Base-by-base conservation (phyloP, 1,140 invertebrate species). In the Monochamus saltuarius region DNA sequence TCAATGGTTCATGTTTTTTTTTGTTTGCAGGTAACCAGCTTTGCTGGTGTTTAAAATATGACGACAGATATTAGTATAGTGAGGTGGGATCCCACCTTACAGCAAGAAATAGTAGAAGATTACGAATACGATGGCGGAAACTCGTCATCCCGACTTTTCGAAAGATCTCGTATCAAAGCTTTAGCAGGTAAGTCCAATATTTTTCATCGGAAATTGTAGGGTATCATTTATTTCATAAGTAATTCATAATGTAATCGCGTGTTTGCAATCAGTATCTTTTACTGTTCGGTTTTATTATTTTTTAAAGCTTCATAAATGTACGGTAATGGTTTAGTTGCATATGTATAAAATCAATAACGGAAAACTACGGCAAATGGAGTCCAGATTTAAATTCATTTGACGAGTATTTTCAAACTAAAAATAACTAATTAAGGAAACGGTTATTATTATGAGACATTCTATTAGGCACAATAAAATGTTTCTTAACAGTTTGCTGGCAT, bases 91-190 rank as follows among this genome's bases (percentile, higher is more conserved):
- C 90, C 91, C 67, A 89, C 89, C 78, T 85, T 92, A 75, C 87
- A 90, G 75, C 88, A 91, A 76, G 91, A 94, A 80, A 90, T 94
- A 77, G 90, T 94, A 77, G 92, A 95, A 72, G 92, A 96, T 77
- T 95, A 96, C 80, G 96, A 98, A 82, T 98, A 98, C 82, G 98
- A 99, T 82, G 96, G 96, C 70, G 97, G 96, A 73, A 98, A 98
- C 79, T 97, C 95, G 68, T 98, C 96, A 65, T 98, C 97, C 62
- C 88, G 96, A 74, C 87, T 99, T 46, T 99, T 98, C 83, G 97
- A 99, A 85, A 86, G 97, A 77, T 97, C 95, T 70, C 89, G 97
- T 73, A 99, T 99, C 73, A 98, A 98, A 82, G 97, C 97, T 61
- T 81, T 99, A 71, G 97, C 97, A 77, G 94, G 95, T 97, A 76